Evolutionary conservation across 2,888 invertebrate genomes (phyloP).

Genomic region (Heteromyza rotundicornis): DNA sequence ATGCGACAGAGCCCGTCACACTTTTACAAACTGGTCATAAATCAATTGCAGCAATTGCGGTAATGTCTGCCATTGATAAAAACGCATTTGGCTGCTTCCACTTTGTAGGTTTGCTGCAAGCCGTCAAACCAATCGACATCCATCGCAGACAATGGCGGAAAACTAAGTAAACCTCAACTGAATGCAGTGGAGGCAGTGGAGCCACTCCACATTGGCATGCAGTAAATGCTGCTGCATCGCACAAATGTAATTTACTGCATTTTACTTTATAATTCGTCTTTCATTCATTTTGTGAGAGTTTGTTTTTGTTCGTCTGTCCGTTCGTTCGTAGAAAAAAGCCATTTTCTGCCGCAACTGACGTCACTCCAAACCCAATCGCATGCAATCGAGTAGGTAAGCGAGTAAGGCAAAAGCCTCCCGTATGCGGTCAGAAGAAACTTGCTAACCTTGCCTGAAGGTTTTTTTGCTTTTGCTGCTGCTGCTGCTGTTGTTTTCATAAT

Average conservation of each 20-base stretch:
- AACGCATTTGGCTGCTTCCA: background rate
- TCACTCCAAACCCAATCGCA: background rate
- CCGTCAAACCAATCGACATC: background rate
- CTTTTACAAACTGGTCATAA: background rate
- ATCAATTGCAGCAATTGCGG: background rate
- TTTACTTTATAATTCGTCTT: background rate
- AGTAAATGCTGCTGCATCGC: background rate
- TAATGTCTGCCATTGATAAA: background rate
- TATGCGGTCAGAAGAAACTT: conserved; percentile 22
- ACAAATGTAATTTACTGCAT: background rate
- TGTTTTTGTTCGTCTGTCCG: background rate
- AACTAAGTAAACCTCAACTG: background rate
- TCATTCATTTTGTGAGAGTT: background rate
- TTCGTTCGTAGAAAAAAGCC: too few species aligned
- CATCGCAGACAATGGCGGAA: background rate
- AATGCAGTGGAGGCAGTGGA: background rate
- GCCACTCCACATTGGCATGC: background rate
- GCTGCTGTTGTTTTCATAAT: conserved; percentile 3
- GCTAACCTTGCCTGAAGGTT: conserved; percentile 39
- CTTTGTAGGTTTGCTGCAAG: too few species aligned
- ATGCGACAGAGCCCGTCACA: background rate
- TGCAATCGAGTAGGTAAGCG: background rate
- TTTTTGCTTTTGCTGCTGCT: conserved; percentile 6
- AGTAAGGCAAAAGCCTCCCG: too few species aligned
- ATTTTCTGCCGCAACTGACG: background rate